These are phyloP conservation scores for Thaleichthys pacificus DNA, from an alignment of 2,797 vertebrate species.

Conservation along the genomic window DNA sequence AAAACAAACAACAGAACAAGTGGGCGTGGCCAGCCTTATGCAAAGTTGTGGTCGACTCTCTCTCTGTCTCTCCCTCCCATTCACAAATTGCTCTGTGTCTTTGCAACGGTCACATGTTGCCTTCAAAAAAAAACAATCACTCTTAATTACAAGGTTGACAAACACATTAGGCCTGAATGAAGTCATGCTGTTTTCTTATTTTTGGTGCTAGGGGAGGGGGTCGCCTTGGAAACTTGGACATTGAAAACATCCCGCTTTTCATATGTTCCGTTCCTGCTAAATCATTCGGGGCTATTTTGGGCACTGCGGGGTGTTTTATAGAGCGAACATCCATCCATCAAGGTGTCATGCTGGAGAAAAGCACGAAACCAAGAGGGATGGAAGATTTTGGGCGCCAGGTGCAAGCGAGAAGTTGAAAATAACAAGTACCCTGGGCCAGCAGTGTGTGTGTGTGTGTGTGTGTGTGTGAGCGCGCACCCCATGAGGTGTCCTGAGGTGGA, in stretches of 20 bases:
- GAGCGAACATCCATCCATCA: conserved; percentile 57
- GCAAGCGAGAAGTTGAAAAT: conserved; percentile 14
- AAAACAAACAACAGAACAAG: conserved; percentile 73
- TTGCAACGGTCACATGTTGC: background rate
- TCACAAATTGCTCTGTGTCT: conserved; percentile 28
- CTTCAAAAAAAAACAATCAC: conserved; percentile 5
- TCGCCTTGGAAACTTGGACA: conserved; percentile 70
- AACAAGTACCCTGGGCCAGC: background rate
- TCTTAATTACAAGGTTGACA: conserved; percentile 69
- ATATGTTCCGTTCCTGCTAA: conserved; percentile 70
- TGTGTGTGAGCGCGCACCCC: background rate
- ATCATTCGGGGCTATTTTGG: conserved; percentile 60
- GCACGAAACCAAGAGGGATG: conserved; percentile 16
- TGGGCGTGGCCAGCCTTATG: conserved; percentile 54
- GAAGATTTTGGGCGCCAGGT: conserved; percentile 21
- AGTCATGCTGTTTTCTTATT: conserved; percentile 65
- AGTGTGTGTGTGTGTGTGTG: background rate
- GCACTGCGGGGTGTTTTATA: conserved; percentile 46
- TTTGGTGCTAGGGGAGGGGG: background rate
- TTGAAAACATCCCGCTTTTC: conserved; percentile 67
- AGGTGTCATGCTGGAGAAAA: conserved; percentile 43
- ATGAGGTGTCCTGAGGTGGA: conserved; percentile 30
- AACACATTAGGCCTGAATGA: conserved; percentile 62
- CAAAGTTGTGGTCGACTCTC: conserved; percentile 44
- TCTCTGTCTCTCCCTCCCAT: conserved; percentile 27